phyloP scores from a whole-genome alignment of 2,797 vertebrate species.

The Coendou prehensilis region DNA sequence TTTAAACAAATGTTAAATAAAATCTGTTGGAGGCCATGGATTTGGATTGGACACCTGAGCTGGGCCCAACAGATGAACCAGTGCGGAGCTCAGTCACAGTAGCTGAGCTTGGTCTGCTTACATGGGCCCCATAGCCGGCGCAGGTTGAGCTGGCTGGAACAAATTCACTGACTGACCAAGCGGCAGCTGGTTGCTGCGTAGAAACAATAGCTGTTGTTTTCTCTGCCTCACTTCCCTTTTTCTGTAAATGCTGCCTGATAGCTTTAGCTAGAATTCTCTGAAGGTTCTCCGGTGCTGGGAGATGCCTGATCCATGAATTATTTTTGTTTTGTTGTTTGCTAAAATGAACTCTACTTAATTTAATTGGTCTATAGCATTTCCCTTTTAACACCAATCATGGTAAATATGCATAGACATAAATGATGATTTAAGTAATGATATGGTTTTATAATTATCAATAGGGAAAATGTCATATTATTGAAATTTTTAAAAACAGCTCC shows the following conservation, averaged over 20 bases:
- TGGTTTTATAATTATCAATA: constrained; percentile 52
- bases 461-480: background rate
- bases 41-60: background rate
- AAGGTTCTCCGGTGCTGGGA: background rate
- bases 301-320: background rate
- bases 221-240: background rate
- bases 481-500: background rate
- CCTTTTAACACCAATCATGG: constrained; percentile 18
- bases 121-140: background rate
- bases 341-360: background rate
- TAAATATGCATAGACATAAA: background rate
- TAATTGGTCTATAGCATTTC: background rate
- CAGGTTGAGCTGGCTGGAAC: background rate
- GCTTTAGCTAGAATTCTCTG: background rate
- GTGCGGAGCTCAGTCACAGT: background rate
- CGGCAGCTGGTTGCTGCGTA: background rate
- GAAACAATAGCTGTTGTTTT: background rate
- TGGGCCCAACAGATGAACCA: background rate
- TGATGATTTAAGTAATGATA: constrained; percentile 27
- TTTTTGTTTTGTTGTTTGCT: constrained; percentile 34
- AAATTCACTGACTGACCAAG: background rate
- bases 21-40: background rate
- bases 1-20: constrained; percentile 32
- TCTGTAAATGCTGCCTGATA: background rate
- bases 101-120: background rate